These are phyloP conservation scores for Drosophila gaucha DNA, from an alignment of 2,888 invertebrate species.

Conservation along the genomic window DNA sequence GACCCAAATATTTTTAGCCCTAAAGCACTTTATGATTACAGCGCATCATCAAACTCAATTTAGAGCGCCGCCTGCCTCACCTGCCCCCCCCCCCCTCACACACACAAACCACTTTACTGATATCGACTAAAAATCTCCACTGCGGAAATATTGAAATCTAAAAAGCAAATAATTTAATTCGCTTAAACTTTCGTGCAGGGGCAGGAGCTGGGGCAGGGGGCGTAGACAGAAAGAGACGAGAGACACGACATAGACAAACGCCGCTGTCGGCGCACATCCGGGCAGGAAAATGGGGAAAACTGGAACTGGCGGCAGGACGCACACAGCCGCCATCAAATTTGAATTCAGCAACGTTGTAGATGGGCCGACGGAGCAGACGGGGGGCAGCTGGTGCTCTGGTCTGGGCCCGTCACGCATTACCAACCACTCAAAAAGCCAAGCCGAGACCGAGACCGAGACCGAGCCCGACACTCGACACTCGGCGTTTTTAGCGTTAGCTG, in stretches of 20 bases:
- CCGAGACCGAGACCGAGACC: conserved; percentile 49
- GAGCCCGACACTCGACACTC: conserved; percentile 60
- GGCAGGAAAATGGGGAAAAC: conserved; percentile 29
- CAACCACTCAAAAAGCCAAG: conserved; percentile 60
- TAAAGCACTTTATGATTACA: conserved; percentile 75
- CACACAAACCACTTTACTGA: conserved; percentile 52
- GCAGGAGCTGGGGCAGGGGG: conserved; percentile 1
- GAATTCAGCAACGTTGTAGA: conserved; percentile 55
- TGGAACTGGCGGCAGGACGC: conserved; percentile 44
- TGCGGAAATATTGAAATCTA: conserved; percentile 81
- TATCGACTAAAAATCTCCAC: conserved; percentile 76
- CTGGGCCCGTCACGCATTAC: conserved; percentile 74
- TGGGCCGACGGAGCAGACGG: neutral
- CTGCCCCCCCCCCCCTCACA: neutral
- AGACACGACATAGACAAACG: conserved; percentile 68
- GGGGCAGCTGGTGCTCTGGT: conserved; percentile 11
- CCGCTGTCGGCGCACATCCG: conserved; percentile 69
- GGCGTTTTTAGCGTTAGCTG: conserved; percentile 73
- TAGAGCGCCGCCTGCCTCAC: conserved; percentile 39
- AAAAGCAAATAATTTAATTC: conserved; percentile 82
- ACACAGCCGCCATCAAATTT: conserved; percentile 75
- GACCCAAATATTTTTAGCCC: conserved; percentile 46
- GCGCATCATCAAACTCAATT: conserved; percentile 78
- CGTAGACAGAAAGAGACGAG: conserved; percentile 18
- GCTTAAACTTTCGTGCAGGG: conserved; percentile 66